These are phyloP conservation scores for Lottia scabra DNA, from an alignment of 2,888 invertebrate species.

Conservation along the genomic window DNA sequence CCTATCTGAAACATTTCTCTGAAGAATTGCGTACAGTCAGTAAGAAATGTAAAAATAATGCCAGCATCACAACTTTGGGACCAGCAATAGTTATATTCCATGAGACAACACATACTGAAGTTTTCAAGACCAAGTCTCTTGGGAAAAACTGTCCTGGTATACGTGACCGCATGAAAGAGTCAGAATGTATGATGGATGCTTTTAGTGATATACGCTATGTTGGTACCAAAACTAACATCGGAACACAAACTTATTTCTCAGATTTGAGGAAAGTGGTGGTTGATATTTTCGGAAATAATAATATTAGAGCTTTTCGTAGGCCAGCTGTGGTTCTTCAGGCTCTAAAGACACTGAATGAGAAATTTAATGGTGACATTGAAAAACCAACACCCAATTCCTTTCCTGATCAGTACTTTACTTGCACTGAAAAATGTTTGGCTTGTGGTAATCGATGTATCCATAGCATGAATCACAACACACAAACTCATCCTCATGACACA, in stretches of 20 bases:
- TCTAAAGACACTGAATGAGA: slow-evolving; percentile 80
- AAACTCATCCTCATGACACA: slow-evolving; percentile 60
- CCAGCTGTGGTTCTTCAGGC: slow-evolving; percentile 78
- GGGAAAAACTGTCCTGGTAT: neutral
- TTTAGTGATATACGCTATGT: slow-evolving; percentile 77
- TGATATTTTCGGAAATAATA: slow-evolving; percentile 77
- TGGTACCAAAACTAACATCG: slow-evolving; percentile 59
- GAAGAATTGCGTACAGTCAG: slow-evolving; percentile 66
- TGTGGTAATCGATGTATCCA: slow-evolving; percentile 73
- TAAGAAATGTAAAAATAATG: slow-evolving; percentile 70
- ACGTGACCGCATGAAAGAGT: slow-evolving; percentile 75
- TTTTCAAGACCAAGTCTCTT: neutral
- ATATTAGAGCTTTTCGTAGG: slow-evolving; percentile 79
- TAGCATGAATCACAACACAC: slow-evolving; percentile 68
- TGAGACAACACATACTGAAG: slow-evolving; percentile 80
- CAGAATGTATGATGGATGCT: slow-evolving; percentile 77
- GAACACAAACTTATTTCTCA: slow-evolving; percentile 74
- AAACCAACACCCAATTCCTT: slow-evolving; percentile 76
- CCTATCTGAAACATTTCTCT: slow-evolving; percentile 81
- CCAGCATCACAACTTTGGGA: slow-evolving; percentile 75
- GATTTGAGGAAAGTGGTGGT: slow-evolving; percentile 74
- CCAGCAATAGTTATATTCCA: slow-evolving; percentile 85
- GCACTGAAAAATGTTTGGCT: slow-evolving; percentile 78
- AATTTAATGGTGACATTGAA: slow-evolving; percentile 79
- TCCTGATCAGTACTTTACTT: slow-evolving; percentile 85